Evolutionary conservation across 2,113 vertebrate genomes (phyloP).

Genomic region (Rissa tridactyla): DNA sequence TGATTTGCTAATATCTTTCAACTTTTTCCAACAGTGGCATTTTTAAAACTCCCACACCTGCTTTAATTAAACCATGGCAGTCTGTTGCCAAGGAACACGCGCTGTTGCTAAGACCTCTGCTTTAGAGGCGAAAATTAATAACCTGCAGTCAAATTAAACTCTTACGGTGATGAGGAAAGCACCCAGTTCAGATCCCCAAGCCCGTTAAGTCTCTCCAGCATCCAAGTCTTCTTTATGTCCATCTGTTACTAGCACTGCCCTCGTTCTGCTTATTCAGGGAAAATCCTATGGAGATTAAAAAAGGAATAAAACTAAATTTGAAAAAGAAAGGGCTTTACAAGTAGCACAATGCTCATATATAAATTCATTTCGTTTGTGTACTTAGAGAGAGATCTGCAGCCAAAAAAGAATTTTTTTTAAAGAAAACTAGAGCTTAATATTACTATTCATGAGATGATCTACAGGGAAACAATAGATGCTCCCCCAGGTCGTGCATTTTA

Average conservation of each 20-base stretch:
- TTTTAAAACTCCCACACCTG: constrained; percentile 61
- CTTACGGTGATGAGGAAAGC: neutral
- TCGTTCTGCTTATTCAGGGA: constrained; percentile 43
- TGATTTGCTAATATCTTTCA: constrained; percentile 50
- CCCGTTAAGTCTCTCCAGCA: neutral
- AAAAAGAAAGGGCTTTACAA: constrained; percentile 21
- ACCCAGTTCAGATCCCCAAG: neutral
- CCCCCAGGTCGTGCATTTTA: neutral
- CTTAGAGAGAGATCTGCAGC: neutral
- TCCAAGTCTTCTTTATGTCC: neutral
- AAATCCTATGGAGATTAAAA: constrained; percentile 50
- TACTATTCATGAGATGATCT: neutral
- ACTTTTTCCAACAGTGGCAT: constrained; percentile 11
- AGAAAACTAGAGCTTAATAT: neutral
- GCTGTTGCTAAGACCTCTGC: constrained; percentile 61
- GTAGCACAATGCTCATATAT: neutral
- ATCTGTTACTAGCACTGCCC: constrained; percentile 40
- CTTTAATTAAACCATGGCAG: constrained; percentile 46
- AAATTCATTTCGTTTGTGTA: constrained; percentile 2
- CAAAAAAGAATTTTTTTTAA: neutral
- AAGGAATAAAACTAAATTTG: constrained; percentile 36
- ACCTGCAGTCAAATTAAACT: constrained; percentile 58
- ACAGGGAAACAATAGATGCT: neutral
- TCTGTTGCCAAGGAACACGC: constrained; percentile 59
- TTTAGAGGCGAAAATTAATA: constrained; percentile 59